Evolutionary conservation across 2,888 invertebrate species (phyloP).

Genomic region (Fissipunctia ypsillon): DNA sequence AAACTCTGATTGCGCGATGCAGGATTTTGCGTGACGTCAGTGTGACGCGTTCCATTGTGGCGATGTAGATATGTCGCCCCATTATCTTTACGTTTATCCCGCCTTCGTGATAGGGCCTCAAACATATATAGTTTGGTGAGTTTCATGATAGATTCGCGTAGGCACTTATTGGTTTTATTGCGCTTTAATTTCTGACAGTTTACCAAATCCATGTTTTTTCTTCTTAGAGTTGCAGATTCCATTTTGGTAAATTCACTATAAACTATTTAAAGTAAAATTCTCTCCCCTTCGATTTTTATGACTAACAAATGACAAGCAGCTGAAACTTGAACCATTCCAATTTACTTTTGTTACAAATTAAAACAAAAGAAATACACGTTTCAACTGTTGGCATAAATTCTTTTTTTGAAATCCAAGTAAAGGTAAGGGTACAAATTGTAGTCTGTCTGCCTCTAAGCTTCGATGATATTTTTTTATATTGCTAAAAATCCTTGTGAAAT

Average conservation of each 20-base stretch:
- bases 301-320: constrained; percentile 50
- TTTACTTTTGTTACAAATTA: constrained; percentile 36
- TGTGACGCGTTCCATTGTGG: no score
- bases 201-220: neutral
- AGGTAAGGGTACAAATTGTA: neutral
- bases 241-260: neutral
- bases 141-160: no score
- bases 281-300: constrained; percentile 34
- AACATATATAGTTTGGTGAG: neutral
- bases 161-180: neutral
- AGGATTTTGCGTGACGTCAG: no score
- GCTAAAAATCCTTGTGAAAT: no score
- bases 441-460: neutral
- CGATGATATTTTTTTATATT: neutral
- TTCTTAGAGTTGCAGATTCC: neutral
- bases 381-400: neutral
- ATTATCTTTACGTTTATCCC: no score
- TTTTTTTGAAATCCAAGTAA: constrained; percentile 10
- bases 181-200: neutral
- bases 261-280: neutral
- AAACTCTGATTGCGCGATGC: no score
- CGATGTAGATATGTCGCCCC: no score
- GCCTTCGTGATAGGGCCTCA: neutral
- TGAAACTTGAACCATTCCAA: constrained; percentile 36
- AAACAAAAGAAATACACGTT: constrained; percentile 20